These are phyloP conservation scores for Urocynchramus pylzowi DNA, from an alignment of 2,113 vertebrate genomes.

Conservation along the genomic window DNA sequence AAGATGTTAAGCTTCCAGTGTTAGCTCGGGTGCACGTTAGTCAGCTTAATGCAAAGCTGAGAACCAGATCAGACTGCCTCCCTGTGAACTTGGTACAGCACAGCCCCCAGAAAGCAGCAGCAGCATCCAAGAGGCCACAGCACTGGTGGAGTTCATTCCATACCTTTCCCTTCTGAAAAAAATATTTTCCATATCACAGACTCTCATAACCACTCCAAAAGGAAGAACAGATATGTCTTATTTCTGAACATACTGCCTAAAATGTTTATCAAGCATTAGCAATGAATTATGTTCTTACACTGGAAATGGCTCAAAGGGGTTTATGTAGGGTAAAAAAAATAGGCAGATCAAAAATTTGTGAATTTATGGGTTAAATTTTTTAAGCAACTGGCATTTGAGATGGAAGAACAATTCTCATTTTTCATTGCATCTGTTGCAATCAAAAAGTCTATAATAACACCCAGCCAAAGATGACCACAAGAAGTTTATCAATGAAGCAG, in stretches of 20 bases:
- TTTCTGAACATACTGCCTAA: not conserved
- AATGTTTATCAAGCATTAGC: not conserved
- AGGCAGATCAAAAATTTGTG: not conserved
- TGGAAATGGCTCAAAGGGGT: not conserved
- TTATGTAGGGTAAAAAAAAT: not conserved
- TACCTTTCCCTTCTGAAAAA: accelerated
- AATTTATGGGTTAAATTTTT: not conserved
- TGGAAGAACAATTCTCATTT: not conserved
- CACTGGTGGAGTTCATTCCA: not conserved
- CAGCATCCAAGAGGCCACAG: not conserved
- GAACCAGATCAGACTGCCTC: not conserved
- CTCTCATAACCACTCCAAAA: not conserved
- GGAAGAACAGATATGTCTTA: not conserved
- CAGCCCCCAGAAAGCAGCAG: not conserved
- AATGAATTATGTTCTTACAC: not conserved
- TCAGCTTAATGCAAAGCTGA: not conserved
- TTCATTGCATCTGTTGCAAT: not conserved
- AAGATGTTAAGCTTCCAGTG: not conserved
- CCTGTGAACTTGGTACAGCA: not conserved
- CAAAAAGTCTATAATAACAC: not conserved
- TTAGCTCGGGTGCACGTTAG: not conserved
- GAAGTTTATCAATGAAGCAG: not conserved
- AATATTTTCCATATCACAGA: not conserved
- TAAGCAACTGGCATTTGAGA: not conserved
- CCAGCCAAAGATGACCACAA: not conserved